A percentile compares a stretch with the other conserved stretches of the same genome.
phyloP scores from a whole-genome alignment of 2,797 vertebrate genomes.

The Enteromius paludinosus region DNA sequence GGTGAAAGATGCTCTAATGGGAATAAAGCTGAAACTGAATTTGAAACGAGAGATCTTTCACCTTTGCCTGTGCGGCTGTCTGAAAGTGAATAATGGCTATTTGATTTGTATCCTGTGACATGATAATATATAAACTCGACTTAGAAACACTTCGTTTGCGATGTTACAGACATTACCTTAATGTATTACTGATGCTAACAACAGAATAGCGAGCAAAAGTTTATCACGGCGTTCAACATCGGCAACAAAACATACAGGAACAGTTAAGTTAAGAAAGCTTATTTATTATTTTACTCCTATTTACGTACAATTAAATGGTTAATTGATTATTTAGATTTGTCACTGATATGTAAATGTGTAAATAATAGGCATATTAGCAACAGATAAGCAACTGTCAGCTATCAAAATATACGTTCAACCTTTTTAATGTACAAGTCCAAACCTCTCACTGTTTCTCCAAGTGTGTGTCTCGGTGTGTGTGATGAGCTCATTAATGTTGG shows the following conservation, averaged over 20 bases:
- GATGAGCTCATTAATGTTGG: conserved; percentile 55
- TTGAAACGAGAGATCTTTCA: conserved; percentile 43
- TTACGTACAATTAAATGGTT: not conserved
- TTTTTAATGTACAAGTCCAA: conserved; percentile 18
- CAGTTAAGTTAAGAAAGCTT: not conserved
- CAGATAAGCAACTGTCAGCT: not conserved
- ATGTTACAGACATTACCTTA: not conserved
- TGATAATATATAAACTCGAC: conserved; percentile 31
- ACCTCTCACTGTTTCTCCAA: not conserved
- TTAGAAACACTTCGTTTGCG: not conserved
- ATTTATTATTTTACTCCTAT: not conserved
- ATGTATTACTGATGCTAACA: conserved; percentile 11
- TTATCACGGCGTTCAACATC: not conserved
- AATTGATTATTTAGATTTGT: not conserved
- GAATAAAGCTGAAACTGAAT: conserved; percentile 33
- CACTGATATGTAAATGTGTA: not conserved
- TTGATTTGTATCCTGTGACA: conserved; percentile 38
- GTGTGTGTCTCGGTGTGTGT: conserved; percentile 15
- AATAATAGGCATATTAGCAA: not conserved
- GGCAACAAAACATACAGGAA: not conserved
- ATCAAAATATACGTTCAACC: not conserved
- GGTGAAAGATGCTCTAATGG: not conserved
- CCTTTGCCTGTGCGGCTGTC: conserved; percentile 20
- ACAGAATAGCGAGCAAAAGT: not conserved
- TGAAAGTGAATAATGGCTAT: conserved; percentile 32